These are phyloP conservation scores for Hemibagrus wyckioides DNA, from an alignment of 2,113 vertebrate genomes.

Conservation along the genomic window DNA sequence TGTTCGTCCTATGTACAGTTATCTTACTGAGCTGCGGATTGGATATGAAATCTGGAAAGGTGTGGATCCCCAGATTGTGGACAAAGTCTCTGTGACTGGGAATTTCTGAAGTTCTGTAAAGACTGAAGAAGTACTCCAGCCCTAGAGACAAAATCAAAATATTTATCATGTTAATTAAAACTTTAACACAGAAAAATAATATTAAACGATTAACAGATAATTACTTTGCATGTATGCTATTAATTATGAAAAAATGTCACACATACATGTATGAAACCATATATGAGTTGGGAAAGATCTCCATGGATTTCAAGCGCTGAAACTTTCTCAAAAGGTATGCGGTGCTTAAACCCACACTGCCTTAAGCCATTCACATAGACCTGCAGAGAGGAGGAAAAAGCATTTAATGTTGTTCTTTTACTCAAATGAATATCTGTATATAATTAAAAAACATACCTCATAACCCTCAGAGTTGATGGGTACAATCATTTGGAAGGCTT, in stretches of 20 bases:
- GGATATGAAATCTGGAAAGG: not conserved
- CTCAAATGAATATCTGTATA: too few relatives aligned
- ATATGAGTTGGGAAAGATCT: not conserved
- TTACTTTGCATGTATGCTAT: too few relatives aligned
- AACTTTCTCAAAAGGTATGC: conserved; percentile 16
- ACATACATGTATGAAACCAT: conserved; percentile 27
- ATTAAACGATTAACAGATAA: too few relatives aligned
- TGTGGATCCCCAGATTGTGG: not conserved
- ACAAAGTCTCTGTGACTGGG: not conserved
- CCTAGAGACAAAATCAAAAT: too few relatives aligned
- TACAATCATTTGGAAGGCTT: not conserved
- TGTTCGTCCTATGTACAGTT: too few relatives aligned
- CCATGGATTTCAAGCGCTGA: not conserved
- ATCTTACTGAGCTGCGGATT: not conserved
- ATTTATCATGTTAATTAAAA: too few relatives aligned
- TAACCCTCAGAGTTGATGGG: not conserved
- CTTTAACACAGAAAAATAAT: too few relatives aligned
- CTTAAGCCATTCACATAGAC: not conserved
- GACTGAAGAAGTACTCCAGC: not conserved
- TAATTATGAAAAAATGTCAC: too few relatives aligned
- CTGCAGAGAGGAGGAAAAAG: not conserved
- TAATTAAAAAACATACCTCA: conserved; percentile 2
- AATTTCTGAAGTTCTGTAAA: not conserved
- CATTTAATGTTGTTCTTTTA: too few relatives aligned
- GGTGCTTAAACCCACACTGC: not conserved